Evolutionary conservation across 2,888 invertebrate genomes (phyloP).

Genomic region (Tachina lurida): DNA sequence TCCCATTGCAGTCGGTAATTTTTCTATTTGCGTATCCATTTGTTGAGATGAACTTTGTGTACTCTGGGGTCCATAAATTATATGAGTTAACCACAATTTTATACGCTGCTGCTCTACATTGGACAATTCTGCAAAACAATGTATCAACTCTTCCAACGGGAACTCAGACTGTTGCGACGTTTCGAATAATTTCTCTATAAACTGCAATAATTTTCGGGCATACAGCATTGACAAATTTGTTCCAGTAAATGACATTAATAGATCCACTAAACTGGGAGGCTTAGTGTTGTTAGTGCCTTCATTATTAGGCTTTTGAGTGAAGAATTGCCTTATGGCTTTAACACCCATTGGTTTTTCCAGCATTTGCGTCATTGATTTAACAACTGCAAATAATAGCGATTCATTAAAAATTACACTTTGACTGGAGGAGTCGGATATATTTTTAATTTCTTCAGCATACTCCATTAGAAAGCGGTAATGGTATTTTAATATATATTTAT

Average conservation of each 20-base stretch:
- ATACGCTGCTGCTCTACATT: slow-evolving; percentile 86
- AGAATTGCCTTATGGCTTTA: slow-evolving; percentile 92
- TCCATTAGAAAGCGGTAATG: slow-evolving; percentile 88
- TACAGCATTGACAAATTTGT: slow-evolving; percentile 88
- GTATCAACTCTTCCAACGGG: slow-evolving; percentile 87
- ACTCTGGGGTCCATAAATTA: slow-evolving; percentile 85
- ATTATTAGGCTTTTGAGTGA: slow-evolving; percentile 85
- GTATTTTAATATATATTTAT: slow-evolving; percentile 86
- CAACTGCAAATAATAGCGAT: slow-evolving; percentile 80
- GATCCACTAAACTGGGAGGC: slow-evolving; percentile 87
- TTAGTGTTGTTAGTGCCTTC: slow-evolving; percentile 2
- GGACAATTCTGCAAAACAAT: slow-evolving; percentile 87
- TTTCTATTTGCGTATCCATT: slow-evolving; percentile 72
- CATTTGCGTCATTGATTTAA: slow-evolving; percentile 92
- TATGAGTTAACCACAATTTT: slow-evolving; percentile 87
- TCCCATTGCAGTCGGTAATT: slow-evolving; percentile 45
- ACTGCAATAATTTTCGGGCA: slow-evolving; percentile 90
- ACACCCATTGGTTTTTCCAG: slow-evolving; percentile 92
- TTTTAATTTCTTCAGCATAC: slow-evolving; percentile 83
- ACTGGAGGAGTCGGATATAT: slow-evolving; percentile 57
- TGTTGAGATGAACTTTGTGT: slow-evolving; percentile 66
- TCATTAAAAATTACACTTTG: slow-evolving; percentile 78
- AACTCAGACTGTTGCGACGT: slow-evolving; percentile 86
- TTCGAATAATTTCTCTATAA: slow-evolving; percentile 89
- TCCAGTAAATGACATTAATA: slow-evolving; percentile 91